Evolutionary conservation across 2,797 vertebrate species (phyloP).

Genomic region (Neostethus bicornis): DNA sequence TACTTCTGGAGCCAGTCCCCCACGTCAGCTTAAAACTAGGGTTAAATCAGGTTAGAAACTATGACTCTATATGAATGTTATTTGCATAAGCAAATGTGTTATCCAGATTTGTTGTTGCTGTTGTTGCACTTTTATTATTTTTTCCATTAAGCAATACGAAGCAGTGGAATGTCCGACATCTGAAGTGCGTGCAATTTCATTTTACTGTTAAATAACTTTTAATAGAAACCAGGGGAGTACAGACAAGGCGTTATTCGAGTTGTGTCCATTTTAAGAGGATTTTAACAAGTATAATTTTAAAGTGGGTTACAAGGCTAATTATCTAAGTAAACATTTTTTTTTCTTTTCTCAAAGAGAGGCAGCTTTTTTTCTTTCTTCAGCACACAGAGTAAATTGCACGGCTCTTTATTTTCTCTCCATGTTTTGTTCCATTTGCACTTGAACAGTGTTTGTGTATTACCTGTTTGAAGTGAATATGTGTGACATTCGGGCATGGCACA

Average conservation of each 20-base stretch:
- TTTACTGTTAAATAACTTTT: slow-evolving; percentile 58
- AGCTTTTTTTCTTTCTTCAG: slow-evolving; percentile 43
- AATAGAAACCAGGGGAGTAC: slow-evolving; percentile 42
- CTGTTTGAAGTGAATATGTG: slow-evolving; percentile 70
- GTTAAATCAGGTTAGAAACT: slow-evolving; percentile 64
- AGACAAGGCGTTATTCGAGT: slow-evolving; percentile 53
- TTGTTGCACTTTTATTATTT: slow-evolving; percentile 21
- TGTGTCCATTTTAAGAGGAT: slow-evolving; percentile 57
- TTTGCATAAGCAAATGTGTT: slow-evolving; percentile 40
- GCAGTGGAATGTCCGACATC: slow-evolving; percentile 41
- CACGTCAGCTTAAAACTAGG: slow-evolving; percentile 43
- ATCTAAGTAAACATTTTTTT: slow-evolving; percentile 52
- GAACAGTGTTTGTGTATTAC: slow-evolving; percentile 53
- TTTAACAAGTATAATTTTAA: slow-evolving; percentile 62
- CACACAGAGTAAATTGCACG: slow-evolving; percentile 44
- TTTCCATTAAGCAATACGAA: slow-evolving; percentile 54
- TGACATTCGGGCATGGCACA: slow-evolving; percentile 73
- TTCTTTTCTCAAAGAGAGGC: slow-evolving; percentile 46
- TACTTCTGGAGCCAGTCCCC: slow-evolving; percentile 58
- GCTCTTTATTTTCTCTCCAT: slow-evolving; percentile 7
- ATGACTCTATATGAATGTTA: slow-evolving; percentile 44
- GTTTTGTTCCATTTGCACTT: slow-evolving; percentile 51
- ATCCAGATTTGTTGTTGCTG: slow-evolving; percentile 13
- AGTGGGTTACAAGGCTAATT: slow-evolving; percentile 58
- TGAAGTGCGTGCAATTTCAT: slow-evolving; percentile 49